A percentile compares a stretch with the other conserved stretches of the same genome.
These are phyloP conservation scores for Nicator chloris DNA, from an alignment of 2,113 vertebrate species.

Conservation along the genomic window DNA sequence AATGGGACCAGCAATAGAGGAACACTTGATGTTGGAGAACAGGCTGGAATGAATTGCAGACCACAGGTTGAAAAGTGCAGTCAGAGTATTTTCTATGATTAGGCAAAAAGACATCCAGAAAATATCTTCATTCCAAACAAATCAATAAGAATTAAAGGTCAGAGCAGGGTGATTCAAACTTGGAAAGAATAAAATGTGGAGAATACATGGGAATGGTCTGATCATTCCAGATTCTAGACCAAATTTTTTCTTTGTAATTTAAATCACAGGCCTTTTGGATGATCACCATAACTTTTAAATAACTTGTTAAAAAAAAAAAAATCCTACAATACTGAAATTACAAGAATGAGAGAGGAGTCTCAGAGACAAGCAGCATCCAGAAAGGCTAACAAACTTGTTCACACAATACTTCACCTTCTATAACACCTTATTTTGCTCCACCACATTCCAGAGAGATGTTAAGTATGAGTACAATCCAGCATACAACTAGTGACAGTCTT, in stretches of 20 bases:
- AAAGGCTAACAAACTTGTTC: neutral
- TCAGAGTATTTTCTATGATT: neutral
- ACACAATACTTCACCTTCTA: neutral
- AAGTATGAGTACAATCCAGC: neutral
- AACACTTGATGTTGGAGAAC: neutral
- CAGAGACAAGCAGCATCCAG: neutral
- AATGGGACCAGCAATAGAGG: neutral
- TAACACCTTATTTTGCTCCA: neutral
- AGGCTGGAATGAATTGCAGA: neutral
- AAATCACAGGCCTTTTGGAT: neutral
- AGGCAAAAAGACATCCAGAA: neutral
- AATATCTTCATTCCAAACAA: neutral
- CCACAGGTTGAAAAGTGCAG: neutral
- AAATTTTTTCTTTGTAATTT: neutral
- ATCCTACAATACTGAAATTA: neutral
- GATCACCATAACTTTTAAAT: neutral
- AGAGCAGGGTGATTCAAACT: neutral
- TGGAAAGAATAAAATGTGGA: neutral
- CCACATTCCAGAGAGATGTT: neutral
- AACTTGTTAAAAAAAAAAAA: neutral
- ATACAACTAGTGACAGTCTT: neutral
- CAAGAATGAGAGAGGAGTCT: neutral
- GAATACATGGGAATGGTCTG: neutral
- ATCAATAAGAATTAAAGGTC: neutral
- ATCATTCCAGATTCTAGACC: neutral